These are phyloP conservation scores for Medauroidea extradentata DNA, from an alignment of 1,140 invertebrate genomes.

Conservation along the genomic window DNA sequence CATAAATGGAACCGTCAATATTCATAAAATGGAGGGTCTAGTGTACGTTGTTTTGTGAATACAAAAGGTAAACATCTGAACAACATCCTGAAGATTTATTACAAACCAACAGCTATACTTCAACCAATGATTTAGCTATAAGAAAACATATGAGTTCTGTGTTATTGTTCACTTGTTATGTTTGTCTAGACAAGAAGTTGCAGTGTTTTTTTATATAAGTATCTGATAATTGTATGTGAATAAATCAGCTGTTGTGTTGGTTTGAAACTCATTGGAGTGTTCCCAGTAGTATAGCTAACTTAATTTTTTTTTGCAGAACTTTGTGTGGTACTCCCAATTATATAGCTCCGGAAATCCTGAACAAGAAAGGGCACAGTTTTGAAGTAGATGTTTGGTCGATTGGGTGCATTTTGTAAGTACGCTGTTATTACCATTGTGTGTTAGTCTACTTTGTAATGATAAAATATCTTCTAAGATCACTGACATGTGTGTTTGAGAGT, in stretches of 20 bases:
- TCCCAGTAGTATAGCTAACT: too few relatives aligned
- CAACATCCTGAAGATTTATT: too few relatives aligned
- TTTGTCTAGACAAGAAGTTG: not conserved
- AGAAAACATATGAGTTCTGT: too few relatives aligned
- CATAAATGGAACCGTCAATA: too few relatives aligned
- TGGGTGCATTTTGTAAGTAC: conserved; percentile 79
- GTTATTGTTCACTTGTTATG: not conserved
- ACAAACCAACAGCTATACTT: too few relatives aligned
- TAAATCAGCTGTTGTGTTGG: not conserved
- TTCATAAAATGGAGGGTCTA: too few relatives aligned
- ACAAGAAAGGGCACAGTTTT: conserved; percentile 90
- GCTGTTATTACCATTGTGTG: conserved; percentile 1
- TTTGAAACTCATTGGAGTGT: not conserved
- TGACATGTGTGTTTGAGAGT: too few relatives aligned
- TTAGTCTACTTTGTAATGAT: not conserved
- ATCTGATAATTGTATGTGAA: not conserved
- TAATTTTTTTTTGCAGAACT: conserved; percentile 54
- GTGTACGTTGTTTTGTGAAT: too few relatives aligned
- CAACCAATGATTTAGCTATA: too few relatives aligned
- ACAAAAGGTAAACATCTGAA: too few relatives aligned
- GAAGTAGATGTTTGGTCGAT: conserved; percentile 98
- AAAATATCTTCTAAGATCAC: not conserved
- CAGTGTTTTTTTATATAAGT: not conserved
- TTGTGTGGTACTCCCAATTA: conserved; percentile 98
- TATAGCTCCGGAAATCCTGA: conserved; percentile 93